phyloP scores from a whole-genome alignment of 2,797 vertebrate genomes.

The Aplochiton taeniatus region DNA sequence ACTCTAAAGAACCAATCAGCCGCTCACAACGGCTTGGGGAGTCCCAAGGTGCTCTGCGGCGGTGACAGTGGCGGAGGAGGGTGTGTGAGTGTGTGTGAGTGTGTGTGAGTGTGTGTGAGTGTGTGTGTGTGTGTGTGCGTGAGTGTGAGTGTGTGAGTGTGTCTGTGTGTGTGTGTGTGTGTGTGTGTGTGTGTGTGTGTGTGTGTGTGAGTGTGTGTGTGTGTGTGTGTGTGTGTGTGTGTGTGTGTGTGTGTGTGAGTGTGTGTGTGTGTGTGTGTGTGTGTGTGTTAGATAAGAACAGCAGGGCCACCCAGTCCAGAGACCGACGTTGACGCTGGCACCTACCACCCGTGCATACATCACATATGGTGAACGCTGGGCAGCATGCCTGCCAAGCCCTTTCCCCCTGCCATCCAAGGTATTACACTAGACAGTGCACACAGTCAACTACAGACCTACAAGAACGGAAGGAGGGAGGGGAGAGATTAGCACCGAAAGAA shows the following conservation, averaged over 20 bases:
- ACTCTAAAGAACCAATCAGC: slow-evolving; percentile 64
- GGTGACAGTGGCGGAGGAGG: slow-evolving; percentile 53
- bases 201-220: slow-evolving; percentile 24
- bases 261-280: slow-evolving; percentile 23
- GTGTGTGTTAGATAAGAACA: not conserved
- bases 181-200: slow-evolving; percentile 30
- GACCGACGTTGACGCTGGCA: not conserved
- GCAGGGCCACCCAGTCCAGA: too few relatives aligned
- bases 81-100: slow-evolving; percentile 35
- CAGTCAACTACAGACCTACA: slow-evolving; percentile 6
- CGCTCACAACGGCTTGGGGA: slow-evolving; percentile 61
- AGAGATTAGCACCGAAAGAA: too few relatives aligned
- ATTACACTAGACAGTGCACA: slow-evolving; percentile 62
- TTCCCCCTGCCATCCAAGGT: slow-evolving; percentile 68
- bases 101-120: slow-evolving; percentile 14
- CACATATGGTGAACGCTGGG: slow-evolving; percentile 61
- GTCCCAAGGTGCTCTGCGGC: slow-evolving; percentile 66
- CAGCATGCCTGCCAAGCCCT: slow-evolving; percentile 69
- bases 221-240: slow-evolving; percentile 35
- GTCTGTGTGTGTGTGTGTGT: slow-evolving; percentile 13
- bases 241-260: slow-evolving; percentile 34
- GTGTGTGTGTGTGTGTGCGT: slow-evolving; percentile 9
- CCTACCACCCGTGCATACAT: slow-evolving; percentile 11
- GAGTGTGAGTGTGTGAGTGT: slow-evolving; percentile 9
- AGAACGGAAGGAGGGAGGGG: too few relatives aligned